Evolutionary conservation across 2,113 vertebrate genomes (phyloP).

Genomic region (Eubucco bourcierii): DNA sequence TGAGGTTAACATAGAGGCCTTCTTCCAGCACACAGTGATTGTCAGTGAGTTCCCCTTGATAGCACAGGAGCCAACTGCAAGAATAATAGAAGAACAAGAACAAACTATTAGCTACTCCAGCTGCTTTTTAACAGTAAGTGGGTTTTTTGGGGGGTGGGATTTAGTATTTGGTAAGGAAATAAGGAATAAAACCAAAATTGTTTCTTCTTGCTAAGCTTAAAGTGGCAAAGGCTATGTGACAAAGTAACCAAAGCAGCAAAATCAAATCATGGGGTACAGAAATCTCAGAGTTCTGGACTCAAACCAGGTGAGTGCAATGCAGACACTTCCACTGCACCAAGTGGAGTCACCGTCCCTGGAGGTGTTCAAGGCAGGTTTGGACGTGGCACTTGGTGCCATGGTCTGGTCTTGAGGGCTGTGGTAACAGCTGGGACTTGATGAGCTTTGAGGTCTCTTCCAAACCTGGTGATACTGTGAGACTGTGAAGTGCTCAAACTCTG

Average conservation of each 20-base stretch:
- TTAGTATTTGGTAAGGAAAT: not conserved
- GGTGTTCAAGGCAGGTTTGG: no score
- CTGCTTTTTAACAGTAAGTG: not conserved
- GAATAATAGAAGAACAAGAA: constrained; percentile 26
- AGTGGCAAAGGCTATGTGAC: not conserved
- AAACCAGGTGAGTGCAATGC: not conserved
- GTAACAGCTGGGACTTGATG: no score
- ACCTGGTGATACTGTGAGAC: no score
- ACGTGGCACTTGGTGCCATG: no score
- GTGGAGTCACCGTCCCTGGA: no score
- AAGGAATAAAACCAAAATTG: not conserved
- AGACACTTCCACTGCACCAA: not conserved
- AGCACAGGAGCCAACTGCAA: constrained; percentile 85
- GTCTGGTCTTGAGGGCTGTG: no score
- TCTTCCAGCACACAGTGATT: constrained; percentile 86
- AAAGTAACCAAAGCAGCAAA: not conserved
- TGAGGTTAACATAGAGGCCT: constrained; percentile 83
- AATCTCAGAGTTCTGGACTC: not conserved
- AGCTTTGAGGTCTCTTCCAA: no score
- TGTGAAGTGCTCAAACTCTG: constrained; percentile 20
- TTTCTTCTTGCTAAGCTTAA: not conserved
- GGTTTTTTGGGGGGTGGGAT: not conserved
- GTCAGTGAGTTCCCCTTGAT: constrained; percentile 72
- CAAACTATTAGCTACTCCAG: not conserved
- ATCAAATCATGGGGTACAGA: not conserved